Evolutionary conservation across 2,113 vertebrate species (phyloP).

Genomic region (Saccopteryx leptura): DNA sequence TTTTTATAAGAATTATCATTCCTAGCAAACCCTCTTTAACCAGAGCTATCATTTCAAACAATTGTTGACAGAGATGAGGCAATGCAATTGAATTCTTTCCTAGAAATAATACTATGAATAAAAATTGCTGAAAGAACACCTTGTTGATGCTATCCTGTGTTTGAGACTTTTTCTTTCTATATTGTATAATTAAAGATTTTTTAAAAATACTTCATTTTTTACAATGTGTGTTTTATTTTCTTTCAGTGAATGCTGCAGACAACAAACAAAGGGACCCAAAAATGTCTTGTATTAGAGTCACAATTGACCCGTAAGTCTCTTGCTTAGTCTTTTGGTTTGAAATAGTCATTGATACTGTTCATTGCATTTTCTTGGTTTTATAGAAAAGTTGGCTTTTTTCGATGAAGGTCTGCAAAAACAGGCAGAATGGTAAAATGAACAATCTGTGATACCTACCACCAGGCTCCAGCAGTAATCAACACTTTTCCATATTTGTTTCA

Average conservation of each 20-base stretch:
- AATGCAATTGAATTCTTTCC: slow-evolving; percentile 8
- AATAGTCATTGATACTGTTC: slow-evolving; percentile 32
- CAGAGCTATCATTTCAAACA: slow-evolving; percentile 44
- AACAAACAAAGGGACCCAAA: slow-evolving; percentile 98
- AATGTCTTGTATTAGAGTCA: slow-evolving; percentile 97
- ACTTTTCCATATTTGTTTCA: slow-evolving; percentile 15
- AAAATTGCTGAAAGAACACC: slow-evolving; percentile 52
- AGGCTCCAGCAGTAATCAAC: slow-evolving; percentile 15
- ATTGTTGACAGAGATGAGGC: not conserved
- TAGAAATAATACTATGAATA: slow-evolving; percentile 12
- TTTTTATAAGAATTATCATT: not conserved
- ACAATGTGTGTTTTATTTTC: slow-evolving; percentile 65
- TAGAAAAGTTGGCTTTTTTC: not conserved
- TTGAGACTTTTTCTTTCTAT: not conserved
- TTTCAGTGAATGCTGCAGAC: slow-evolving; percentile 97
- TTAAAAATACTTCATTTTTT: slow-evolving; percentile 58
- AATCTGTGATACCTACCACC: not conserved
- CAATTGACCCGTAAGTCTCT: slow-evolving; percentile 95
- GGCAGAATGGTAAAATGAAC: slow-evolving; percentile 57
- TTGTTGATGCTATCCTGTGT: slow-evolving; percentile 27
- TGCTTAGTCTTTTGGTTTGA: slow-evolving; percentile 14
- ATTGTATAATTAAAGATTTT: slow-evolving; percentile 29
- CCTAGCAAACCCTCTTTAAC: not conserved
- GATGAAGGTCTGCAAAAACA: slow-evolving; percentile 20
- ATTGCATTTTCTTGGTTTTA: slow-evolving; percentile 39